Evolutionary conservation across 2,888 invertebrate genomes (phyloP), one percentile per base, ranked within the genome.

Genomic region (Drosophila rellima): DNA sequence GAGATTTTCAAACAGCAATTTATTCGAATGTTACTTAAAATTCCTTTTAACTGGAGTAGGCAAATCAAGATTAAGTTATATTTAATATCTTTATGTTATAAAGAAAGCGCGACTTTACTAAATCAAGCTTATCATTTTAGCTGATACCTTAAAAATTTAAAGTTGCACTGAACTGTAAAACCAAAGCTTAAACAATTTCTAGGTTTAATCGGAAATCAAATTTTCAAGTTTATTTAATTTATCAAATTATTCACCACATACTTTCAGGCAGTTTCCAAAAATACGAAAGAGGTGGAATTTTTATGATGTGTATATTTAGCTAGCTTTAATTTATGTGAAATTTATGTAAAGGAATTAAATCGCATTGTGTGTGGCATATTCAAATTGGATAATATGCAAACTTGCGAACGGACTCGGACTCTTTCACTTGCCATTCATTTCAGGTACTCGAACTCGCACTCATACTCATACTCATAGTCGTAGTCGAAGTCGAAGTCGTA

Each of bases 361-460:
- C 35, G 40, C 51, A 37, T 47, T 77, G 86, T 87, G 85, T 89
- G 89, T 80, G 89, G 85, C 88, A 76, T 67, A 83, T 88, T 87
- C 79, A 83, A 85, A 85, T 83, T 79, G 65, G 78, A 63, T 66
- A 72, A 76, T 82, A 82, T 85, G 85, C 85, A 86, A 82, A 80
- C 70, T 60, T 51, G 67, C 52, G 37, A 65, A 59, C 55, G 15
- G 65, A 80, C 63, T 82, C 86, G 15, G 65, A 80, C 63, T 82
- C 88, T 88, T 88, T 86, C 86, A 88, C 87, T 88, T 88, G 86
- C 78, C 65, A 65, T 67, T 60, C 63, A 56, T 68, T 66, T 54
- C 56, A 37, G 45, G 23, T 42, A 60, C 39, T 60, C 50, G 39
- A 4, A 31, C 20, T 50, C 48, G 20, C 3, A 39, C 29, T 54